Conservation (phyloP, 1,140 invertebrate species). For the Caenorhabditis tropicalis region DNA sequence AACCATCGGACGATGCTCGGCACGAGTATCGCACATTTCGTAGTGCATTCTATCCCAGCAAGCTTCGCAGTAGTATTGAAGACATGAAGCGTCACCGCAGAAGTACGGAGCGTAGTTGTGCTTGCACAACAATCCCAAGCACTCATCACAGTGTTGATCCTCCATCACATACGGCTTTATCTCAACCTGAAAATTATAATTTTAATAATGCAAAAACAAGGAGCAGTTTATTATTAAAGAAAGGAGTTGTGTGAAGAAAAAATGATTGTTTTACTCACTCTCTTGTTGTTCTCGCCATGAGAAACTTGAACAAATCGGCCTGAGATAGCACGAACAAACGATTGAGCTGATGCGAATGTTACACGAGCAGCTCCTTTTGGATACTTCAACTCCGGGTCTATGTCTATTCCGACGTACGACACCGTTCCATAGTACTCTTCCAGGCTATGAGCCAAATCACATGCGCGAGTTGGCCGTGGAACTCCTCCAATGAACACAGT, state of each 20-base stretch:
- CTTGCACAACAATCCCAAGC: constrained; percentile 92
- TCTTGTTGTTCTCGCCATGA: constrained; percentile 97
- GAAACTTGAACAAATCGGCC: constrained; percentile 97
- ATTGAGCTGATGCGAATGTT: constrained; percentile 98
- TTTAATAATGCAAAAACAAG: not conserved
- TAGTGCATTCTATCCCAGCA: constrained; percentile 96
- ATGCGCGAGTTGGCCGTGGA: constrained; percentile 93
- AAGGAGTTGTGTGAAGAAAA: too few relatives aligned
- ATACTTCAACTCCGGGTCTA: constrained; percentile 98
- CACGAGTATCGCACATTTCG: not conserved
- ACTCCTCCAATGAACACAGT: constrained; percentile 99
- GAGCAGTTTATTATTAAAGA: too few relatives aligned
- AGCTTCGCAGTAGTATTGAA: constrained; percentile 96
- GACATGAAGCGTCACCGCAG: constrained; percentile 76
- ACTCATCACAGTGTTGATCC: constrained; percentile 99
- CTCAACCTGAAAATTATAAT: constrained; percentile 77
- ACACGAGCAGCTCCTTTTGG: constrained; percentile 98
- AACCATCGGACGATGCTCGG: constrained; percentile 49
- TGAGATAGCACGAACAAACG: constrained; percentile 97
- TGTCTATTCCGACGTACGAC: constrained; percentile 98
- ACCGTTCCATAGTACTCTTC: constrained; percentile 96
- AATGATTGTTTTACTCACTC: constrained; percentile 73
- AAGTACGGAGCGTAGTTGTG: constrained; percentile 99
- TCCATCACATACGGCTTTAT: constrained; percentile 99
- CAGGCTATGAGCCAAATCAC: constrained; percentile 83